Evolutionary conservation across 1,140 invertebrate species (phyloP).

Genomic region (Aphelenchoides besseyi): DNA sequence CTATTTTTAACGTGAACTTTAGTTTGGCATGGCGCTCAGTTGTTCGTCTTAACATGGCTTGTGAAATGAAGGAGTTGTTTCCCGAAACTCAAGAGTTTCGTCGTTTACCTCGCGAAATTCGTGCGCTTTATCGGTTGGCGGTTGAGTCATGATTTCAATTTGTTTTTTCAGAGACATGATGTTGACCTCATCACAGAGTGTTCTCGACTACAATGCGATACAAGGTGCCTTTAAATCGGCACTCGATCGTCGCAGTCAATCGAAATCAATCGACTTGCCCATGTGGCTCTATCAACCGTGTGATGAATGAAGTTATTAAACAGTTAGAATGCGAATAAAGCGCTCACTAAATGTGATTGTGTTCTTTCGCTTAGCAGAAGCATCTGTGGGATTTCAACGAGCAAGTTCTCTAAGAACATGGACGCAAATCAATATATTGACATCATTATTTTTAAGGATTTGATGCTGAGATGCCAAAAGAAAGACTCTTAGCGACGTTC

Average conservation of each 20-base stretch:
- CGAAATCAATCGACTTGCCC: slow-evolving; percentile 24
- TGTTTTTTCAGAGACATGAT: slow-evolving; percentile 38
- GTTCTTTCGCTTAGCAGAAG: no score
- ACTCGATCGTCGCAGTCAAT: slow-evolving; percentile 27
- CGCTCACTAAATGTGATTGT: background rate
- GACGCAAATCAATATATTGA: no score
- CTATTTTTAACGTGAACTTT: background rate
- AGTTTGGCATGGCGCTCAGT: slow-evolving; percentile 37
- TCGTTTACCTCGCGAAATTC: slow-evolving; percentile 29
- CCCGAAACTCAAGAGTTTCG: slow-evolving; percentile 35
- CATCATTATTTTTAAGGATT: no score
- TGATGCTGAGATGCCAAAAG: no score
- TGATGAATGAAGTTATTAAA: background rate
- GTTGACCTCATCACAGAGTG: slow-evolving; percentile 6
- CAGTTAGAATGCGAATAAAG: background rate
- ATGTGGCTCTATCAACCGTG: slow-evolving; percentile 27
- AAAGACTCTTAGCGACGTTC: no score
- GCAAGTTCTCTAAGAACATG: no score
- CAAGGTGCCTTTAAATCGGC: slow-evolving; percentile 32
- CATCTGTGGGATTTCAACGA: no score
- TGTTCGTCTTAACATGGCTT: slow-evolving; percentile 28
- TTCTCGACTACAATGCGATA: slow-evolving; percentile 25
- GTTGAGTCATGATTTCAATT: background rate
- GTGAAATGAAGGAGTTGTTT: slow-evolving; percentile 41
- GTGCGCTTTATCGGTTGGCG: slow-evolving; percentile 29